Evolutionary conservation across 2,113 vertebrate genomes (phyloP), one percentile per base, ranked within the genome.

Genomic region (Zosterops lateralis): DNA sequence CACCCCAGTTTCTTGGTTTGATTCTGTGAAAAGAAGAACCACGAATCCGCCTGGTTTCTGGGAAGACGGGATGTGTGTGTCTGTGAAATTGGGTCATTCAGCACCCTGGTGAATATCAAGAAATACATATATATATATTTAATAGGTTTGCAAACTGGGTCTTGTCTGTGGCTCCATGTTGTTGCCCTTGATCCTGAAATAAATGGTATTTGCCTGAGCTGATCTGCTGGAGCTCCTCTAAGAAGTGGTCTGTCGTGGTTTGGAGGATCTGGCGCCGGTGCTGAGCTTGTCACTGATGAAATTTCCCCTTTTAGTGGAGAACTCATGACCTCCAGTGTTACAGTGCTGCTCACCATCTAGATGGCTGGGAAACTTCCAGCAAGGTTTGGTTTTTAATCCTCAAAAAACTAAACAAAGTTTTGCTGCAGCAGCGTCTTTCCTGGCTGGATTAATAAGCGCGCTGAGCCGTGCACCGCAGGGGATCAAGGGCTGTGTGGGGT

Each of bases 111-210:
- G 93, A 67, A 32, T 83, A 74, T 83, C 40, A 70, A 79, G 47
- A 68, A 85, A 91, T 68, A 84, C 12, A 48, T 91, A 38, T 87
- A 54, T 83, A 9, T 96, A 70, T 93, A 71, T 38, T 38, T 38
- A 38, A 38, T 77, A 90, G 72, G 79, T 71, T 94, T 64, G 36
- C 56, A 88, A 91, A 88, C 51, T 91, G 82, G 87, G 92, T 92
- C 93, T 91, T 76, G 31, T 87, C 64, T 82, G 67, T 85, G 51
- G 18, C 75, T 91, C 50, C 53, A 19, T 1, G 8, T 89, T 94
- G 68, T 91, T 95, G 88, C 61, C 93, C 89, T 96, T 83, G 51
- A 88, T 88, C 51, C 82, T 67, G 65, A 93, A 95, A 91, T 88
- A 74, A 92, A 60, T 78, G 68, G 67, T 89, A 42, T 80, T 89